Base-by-base conservation (phyloP, 2,113 vertebrate species). In the Lasiurus borealis region DNA sequence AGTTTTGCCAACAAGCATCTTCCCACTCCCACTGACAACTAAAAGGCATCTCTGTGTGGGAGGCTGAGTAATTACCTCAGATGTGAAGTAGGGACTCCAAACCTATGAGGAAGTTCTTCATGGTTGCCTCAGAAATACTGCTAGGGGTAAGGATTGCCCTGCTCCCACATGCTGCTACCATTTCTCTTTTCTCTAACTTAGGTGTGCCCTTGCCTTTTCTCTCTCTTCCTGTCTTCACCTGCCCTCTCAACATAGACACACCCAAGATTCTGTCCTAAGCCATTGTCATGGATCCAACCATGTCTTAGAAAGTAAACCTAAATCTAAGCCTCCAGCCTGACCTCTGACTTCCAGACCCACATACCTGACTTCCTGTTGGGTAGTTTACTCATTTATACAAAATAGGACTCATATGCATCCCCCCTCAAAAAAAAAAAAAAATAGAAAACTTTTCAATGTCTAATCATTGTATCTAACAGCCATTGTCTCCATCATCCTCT, bases 1-100 rank as follows among this genome's bases (percentile, higher is more conserved):
- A 40, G 19, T 76, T 84, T n/a, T 78, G 78, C 44, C 29, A 95
- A 68, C 13, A 91, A 90, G 71, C 36, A 21, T 89, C 69, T 87
- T 76, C 95, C 50, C 52, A 88, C 84, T 91, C 73, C 77, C 23
- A 62, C 73, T 73, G 50, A 69, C n/a, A 13, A 88, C 27, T 36
- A 31, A 48, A 88, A 69, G 29, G 8, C 50, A 88, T 12, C 21
- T 48, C 54, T 69, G 40, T 6, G 52, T 77, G n/a, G 78, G 68
- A 88, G 78, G 27, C 73, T 78, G 80, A 75, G 29, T 46, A 34
- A 78, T 16, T 16, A 69, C 78, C n/a, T 91, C 34, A 52, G 25
- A 36, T 62, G 31, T 40, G 44, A 34, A 48, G 21, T 21, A 95
- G 36, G 21, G 19, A 36, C 13, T 80, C 27, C 19, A 62, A 9